phyloP scores from a whole-genome alignment of 37 sponge, comb jelly and placozoan species.

The Chondrilla cf. caribensis region DNA sequence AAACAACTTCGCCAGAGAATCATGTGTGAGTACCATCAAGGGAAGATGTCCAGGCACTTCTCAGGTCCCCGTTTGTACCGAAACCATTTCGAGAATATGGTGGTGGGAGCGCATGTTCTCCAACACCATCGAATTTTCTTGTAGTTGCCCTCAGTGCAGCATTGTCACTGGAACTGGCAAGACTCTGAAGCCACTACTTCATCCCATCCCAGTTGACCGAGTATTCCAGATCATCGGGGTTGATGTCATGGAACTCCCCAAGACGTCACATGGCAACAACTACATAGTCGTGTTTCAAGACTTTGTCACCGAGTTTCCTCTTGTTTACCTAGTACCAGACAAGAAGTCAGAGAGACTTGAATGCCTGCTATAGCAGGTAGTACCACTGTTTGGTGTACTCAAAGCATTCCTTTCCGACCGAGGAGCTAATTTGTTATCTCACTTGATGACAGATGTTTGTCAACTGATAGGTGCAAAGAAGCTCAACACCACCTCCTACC shows the following conservation, averaged over 20 bases:
- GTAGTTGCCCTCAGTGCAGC: constrained; percentile 47
- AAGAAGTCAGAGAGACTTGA: constrained; percentile 39
- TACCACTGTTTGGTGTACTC: constrained; percentile 48
- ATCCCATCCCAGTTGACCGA: constrained; percentile 52
- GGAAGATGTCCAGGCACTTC: constrained; percentile 25
- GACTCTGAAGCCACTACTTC: constrained; percentile 26
- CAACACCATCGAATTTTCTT: constrained; percentile 16
- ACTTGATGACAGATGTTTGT: constrained; percentile 46
- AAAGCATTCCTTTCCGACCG: constrained; percentile 46
- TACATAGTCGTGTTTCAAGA: constrained; percentile 61
- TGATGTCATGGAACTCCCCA: constrained; percentile 60
- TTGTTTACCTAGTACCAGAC: constrained; percentile 53
- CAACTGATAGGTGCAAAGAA: constrained; percentile 35
- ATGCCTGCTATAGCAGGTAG: constrained; percentile 35
- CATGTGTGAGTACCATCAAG: constrained; percentile 31
- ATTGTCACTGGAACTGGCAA: constrained; percentile 30
- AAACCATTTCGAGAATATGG: constrained; percentile 19
- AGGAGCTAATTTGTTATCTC: constrained; percentile 38
- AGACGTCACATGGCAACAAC: constrained; percentile 28
- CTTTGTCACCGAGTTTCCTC: constrained; percentile 52
- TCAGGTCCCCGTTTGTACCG: constrained; percentile 40
- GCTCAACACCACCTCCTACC: constrained; percentile 50
- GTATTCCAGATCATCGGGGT: constrained; percentile 51
- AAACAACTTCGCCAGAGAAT: constrained; percentile 19
- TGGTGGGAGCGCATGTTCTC: constrained; percentile 64